Conservation (phyloP, 1,140 invertebrate genomes). For the Drosophila athabasca region DNA sequence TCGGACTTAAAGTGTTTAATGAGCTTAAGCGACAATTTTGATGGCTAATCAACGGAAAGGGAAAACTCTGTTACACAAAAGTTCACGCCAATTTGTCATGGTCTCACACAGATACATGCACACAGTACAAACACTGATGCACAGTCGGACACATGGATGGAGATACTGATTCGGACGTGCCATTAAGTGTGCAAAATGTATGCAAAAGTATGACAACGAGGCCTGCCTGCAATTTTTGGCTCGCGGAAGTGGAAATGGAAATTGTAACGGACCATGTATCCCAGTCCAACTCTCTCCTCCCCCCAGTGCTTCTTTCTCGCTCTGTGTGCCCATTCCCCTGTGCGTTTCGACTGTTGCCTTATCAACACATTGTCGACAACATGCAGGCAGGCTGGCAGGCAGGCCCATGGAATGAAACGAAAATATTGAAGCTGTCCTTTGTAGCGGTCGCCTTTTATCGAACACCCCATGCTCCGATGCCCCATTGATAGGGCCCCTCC, state of each 20-base stretch:
- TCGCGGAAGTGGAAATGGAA: constrained; percentile 54
- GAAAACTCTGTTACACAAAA: constrained; percentile 33
- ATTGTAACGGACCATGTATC: constrained; percentile 46
- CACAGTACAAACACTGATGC: background rate
- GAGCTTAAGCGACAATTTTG: constrained; percentile 32
- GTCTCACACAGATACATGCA: constrained; percentile 14
- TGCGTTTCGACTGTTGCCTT: constrained; percentile 48
- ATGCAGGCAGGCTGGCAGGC: constrained; percentile 12
- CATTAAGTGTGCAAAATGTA: constrained; percentile 53
- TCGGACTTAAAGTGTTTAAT: constrained; percentile 58
- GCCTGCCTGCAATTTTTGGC: constrained; percentile 27
- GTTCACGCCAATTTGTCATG: constrained; percentile 64
- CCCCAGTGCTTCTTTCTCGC: background rate
- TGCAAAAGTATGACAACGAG: constrained; percentile 49
- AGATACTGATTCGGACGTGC: constrained; percentile 1
- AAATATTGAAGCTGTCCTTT: constrained; percentile 76
- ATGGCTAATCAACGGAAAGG: constrained; percentile 61
- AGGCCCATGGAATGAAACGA: constrained; percentile 67
- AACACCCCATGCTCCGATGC: background rate
- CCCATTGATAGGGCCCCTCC: background rate
- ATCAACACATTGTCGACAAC: constrained; percentile 74
- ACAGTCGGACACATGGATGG: constrained; percentile 3
- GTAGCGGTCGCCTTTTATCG: constrained; percentile 28
- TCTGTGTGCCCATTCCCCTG: background rate
- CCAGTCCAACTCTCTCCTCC: background rate